Conservation (phyloP, 1,140 invertebrate species). For the Wiebesia pumilae region DNA sequence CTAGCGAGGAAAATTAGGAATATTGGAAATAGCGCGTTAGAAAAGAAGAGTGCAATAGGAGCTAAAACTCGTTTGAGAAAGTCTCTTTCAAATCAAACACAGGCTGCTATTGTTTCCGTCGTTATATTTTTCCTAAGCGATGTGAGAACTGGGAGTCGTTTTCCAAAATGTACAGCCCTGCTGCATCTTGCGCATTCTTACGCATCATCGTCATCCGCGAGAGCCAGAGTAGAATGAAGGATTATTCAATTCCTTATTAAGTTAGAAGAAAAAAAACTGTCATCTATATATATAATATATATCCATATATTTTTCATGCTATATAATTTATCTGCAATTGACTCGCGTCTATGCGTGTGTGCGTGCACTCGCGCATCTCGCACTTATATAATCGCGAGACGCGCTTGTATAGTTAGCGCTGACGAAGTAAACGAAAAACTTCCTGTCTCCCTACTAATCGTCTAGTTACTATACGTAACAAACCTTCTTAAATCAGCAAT, state of each 20-base stretch:
- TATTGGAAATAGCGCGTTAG: slow-evolving; percentile 13
- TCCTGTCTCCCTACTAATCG: not conserved
- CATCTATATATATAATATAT: slow-evolving; percentile 51
- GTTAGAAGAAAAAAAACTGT: slow-evolving; percentile 38
- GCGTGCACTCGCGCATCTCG: not conserved
- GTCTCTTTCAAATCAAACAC: not conserved
- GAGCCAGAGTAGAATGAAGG: slow-evolving; percentile 28
- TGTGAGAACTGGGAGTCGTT: slow-evolving; percentile 15
- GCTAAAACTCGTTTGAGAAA: slow-evolving; percentile 1
- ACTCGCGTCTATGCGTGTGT: slow-evolving; percentile 27
- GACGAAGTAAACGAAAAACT: not conserved
- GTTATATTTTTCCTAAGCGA: slow-evolving; percentile 13
- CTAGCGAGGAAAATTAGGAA: slow-evolving; percentile 31
- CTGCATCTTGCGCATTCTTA: slow-evolving; percentile 21
- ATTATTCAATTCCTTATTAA: slow-evolving; percentile 32
- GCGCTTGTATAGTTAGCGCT: slow-evolving; percentile 11
- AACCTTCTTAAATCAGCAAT: slow-evolving; percentile 26
- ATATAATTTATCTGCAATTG: slow-evolving; percentile 47
- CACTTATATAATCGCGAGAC: slow-evolving; percentile 15
- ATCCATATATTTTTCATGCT: slow-evolving; percentile 49
- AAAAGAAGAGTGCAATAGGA: not conserved
- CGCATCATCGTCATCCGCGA: slow-evolving; percentile 20
- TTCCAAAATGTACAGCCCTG: slow-evolving; percentile 36
- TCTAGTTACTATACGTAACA: slow-evolving; percentile 22
- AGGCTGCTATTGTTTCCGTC: not conserved